A percentile compares a stretch with the other conserved stretches of the same genome.
Conservation (phyloP, 2,888 invertebrate genomes). For the Megalurothrips usitatus region DNA sequence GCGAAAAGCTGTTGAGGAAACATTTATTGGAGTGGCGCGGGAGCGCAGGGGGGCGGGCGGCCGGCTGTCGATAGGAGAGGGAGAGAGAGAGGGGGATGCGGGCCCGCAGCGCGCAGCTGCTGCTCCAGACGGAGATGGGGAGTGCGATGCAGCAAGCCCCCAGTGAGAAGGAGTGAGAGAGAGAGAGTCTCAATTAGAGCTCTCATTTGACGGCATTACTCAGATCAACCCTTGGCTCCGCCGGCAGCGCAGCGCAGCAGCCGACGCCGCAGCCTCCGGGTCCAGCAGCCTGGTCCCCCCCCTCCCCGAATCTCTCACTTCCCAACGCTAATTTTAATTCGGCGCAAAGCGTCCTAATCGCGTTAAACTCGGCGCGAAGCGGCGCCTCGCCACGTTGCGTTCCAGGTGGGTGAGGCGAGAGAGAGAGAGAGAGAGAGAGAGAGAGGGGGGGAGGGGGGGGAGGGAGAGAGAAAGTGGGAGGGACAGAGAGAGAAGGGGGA, state of each 20-base stretch:
- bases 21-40: no score
- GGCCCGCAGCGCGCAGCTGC: no score
- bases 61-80: no score
- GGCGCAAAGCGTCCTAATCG: constrained; percentile 22
- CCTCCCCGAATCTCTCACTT: constrained; percentile 11
- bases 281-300: neutral
- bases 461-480: neutral
- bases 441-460: neutral
- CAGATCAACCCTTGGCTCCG: neutral
- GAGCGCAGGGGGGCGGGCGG: no score
- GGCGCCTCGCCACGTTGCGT: neutral
- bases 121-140: neutral
- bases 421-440: neutral
- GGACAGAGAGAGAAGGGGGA: neutral
- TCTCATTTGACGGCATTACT: neutral
- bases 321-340: constrained; percentile 19
- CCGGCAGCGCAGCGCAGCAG: neutral
- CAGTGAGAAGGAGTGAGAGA: neutral
- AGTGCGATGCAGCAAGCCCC: neutral
- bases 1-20: no score
- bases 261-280: neutral
- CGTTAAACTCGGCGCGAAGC: constrained; percentile 6
- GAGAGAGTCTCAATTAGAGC: neutral
- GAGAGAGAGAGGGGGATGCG: no score
- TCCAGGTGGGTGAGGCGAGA: neutral